These are phyloP conservation scores for Botia almorhae DNA, from an alignment of 2,797 vertebrate species.

Conservation along the genomic window DNA sequence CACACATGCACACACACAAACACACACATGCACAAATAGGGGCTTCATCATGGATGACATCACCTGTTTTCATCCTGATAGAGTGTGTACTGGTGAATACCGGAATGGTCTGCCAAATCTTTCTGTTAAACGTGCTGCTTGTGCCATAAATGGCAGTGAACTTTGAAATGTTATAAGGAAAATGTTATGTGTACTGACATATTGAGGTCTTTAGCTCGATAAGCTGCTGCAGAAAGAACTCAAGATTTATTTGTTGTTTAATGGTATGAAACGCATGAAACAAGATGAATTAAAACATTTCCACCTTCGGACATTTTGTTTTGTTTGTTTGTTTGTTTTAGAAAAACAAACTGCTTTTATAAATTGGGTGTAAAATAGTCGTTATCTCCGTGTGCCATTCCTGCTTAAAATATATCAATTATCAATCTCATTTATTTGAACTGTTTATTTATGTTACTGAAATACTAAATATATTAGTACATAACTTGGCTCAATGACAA, in stretches of 20 bases:
- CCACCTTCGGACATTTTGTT: too few relatives aligned
- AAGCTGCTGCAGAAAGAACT: neutral
- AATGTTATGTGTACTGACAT: neutral
- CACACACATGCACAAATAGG: conserved; percentile 17
- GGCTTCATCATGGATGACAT: conserved; percentile 56
- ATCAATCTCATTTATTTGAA: too few relatives aligned
- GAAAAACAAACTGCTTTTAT: neutral
- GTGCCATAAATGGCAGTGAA: conserved; percentile 31
- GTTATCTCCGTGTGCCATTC: too few relatives aligned
- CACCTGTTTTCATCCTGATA: conserved; percentile 64
- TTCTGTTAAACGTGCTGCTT: conserved; percentile 19
- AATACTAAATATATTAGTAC: too few relatives aligned
- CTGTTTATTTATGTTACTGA: too few relatives aligned
- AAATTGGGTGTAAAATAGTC: neutral
- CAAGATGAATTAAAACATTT: too few relatives aligned
- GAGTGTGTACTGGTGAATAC: conserved; percentile 43
- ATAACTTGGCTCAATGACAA: too few relatives aligned
- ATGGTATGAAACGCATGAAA: neutral
- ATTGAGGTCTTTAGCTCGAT: neutral
- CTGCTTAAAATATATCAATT: too few relatives aligned
- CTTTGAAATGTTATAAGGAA: conserved; percentile 10
- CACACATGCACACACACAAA: neutral
- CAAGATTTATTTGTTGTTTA: neutral
- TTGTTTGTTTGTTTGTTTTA: neutral
- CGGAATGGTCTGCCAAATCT: conserved; percentile 43